Evolutionary conservation across 2,113 vertebrate species (phyloP), one percentile per base, ranked within the genome.

Genomic region (Amphilophus citrinellus): DNA sequence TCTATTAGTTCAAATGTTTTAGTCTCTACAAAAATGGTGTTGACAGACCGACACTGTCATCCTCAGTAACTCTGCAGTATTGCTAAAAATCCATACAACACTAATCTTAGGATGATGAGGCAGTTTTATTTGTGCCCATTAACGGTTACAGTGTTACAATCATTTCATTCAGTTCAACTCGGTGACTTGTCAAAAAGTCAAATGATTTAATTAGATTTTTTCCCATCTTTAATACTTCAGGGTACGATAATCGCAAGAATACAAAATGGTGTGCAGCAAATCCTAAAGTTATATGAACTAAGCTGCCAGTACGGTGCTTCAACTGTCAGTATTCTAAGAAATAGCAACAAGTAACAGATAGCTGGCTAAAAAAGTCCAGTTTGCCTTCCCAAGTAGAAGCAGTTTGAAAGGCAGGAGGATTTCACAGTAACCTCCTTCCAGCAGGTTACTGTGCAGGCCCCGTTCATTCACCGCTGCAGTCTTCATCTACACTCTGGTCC

Each of bases 401-500:
- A 62, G 15, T 30, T 0, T 18, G 47, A 2, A 71, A 50, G 65
- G 24, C 65, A 18, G 5, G 22, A 50, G 22, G 18, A 50, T 68
- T 0, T 7, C 50, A 53, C 66, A 71, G 42, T 11, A 71, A 18
- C 10, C 63, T 66, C 59, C 76, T 56, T 73, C 53, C 18, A 27
- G 11, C 10, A 9, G 20, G 11, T 80, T 24, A 59, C 13, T 10
- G n/a, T 18, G 44, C 13, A 2, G 32, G 58, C 22, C 82, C 85
- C 10, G 88, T 87, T 13, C 85, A 77, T 37, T 92, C 80, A 1
- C 22, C 3, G 2, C 53, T 65, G 17, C 76, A 61, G 42, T 92
- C 89, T 17, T 89, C 80, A 62, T 84, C 80, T 44, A 83, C 37
- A 20, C 22, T 13, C 59, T 6, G 3, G 24, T 61, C 57, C 61